These are phyloP conservation scores for Bombus confusus DNA, from an alignment of 1,140 invertebrate genomes.

Conservation along the genomic window DNA sequence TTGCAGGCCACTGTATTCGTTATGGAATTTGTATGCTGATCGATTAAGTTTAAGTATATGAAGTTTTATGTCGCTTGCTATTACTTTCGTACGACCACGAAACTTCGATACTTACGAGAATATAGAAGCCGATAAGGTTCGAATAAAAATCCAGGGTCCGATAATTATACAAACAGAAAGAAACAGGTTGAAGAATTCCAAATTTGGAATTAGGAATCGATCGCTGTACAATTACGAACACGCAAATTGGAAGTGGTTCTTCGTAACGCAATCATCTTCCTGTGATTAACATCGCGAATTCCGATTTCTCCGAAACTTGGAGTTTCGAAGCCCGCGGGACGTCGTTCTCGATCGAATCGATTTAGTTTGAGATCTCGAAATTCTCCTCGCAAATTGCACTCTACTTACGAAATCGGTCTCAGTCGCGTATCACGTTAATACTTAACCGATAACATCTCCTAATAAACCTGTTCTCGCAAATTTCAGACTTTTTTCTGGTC, in stretches of 20 bases:
- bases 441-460: background rate
- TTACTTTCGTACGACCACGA: too few relatives aligned
- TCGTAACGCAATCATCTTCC: slow-evolving; percentile 13
- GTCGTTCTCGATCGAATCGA: slow-evolving; percentile 43
- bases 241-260: background rate
- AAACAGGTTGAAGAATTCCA: too few relatives aligned
- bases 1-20: too few relatives aligned
- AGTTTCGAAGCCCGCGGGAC: slow-evolving; percentile 13
- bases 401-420: background rate
- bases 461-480: background rate
- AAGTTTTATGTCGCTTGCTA: too few relatives aligned
- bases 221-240: background rate
- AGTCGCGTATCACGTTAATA: background rate
- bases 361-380: slow-evolving; percentile 26
- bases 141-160: too few relatives aligned
- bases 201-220: background rate
- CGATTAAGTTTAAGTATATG: too few relatives aligned
- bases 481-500: background rate
- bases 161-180: too few relatives aligned
- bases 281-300: slow-evolving; percentile 11
- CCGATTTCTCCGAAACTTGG: slow-evolving; percentile 22
- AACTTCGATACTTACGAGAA: too few relatives aligned
- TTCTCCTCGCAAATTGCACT: background rate
- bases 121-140: too few relatives aligned
- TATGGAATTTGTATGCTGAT: too few relatives aligned